Percentiles rank a stretch among this genome's conserved stretches.
phyloP scores from a whole-genome alignment of 1,140 invertebrate species.

The Lanistes nyassanus region DNA sequence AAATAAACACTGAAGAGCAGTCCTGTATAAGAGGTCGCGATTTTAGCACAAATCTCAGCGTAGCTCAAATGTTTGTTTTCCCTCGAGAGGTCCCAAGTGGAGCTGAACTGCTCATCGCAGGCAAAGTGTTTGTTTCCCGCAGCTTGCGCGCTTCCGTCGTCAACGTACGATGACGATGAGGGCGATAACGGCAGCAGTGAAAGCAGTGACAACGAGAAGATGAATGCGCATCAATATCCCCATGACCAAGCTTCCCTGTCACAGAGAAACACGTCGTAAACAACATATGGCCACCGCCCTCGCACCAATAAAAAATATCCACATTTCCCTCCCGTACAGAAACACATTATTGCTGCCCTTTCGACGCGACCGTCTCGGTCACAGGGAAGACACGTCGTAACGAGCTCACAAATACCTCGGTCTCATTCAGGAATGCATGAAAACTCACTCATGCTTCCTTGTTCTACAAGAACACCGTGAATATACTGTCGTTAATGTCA shows the following conservation, averaged over 20 bases:
- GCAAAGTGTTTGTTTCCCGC: not conserved
- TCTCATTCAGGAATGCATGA: too few species aligned
- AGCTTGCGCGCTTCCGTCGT: not conserved
- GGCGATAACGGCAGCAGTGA: conserved; percentile 27
- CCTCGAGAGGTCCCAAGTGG: not conserved
- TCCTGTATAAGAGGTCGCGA: not conserved
- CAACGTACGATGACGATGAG: conserved; percentile 20
- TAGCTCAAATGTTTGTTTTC: not conserved
- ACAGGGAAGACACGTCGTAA: not conserved
- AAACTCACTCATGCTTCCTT: too few species aligned
- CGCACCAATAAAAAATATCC: not conserved
- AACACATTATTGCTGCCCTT: not conserved
- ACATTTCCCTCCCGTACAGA: too few species aligned
- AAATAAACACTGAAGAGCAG: not conserved
- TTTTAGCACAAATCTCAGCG: not conserved
- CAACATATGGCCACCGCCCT: too few species aligned
- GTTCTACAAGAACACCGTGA: too few species aligned
- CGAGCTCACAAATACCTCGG: too few species aligned
- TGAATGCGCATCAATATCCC: conserved; percentile 22
- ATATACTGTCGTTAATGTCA: too few species aligned
- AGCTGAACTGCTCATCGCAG: not conserved
- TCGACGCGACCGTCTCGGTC: not conserved
- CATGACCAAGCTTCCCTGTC: conserved; percentile 26
- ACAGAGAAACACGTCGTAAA: not conserved
- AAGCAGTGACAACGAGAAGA: conserved; percentile 27